A percentile compares a stretch with the other conserved stretches of the same genome.
Evolutionary conservation across 2,113 vertebrate genomes (phyloP).

Genomic region (Malurus elegans): DNA sequence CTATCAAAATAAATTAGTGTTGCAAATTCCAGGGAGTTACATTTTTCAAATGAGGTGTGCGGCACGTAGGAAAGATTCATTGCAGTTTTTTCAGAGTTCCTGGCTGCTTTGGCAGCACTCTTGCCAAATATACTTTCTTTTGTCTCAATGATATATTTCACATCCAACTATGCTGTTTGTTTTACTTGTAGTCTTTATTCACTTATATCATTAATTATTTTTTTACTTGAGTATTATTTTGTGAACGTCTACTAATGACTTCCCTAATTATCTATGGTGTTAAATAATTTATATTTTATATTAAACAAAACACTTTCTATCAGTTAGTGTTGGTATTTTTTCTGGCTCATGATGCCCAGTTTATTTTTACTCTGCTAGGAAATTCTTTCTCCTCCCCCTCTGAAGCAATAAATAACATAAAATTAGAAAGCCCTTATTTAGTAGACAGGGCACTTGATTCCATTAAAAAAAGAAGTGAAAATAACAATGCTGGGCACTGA

Average conservation of each 20-base stretch:
- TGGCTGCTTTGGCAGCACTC: constrained; percentile 11
- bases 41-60: constrained; percentile 15
- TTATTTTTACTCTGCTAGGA: constrained; percentile 68
- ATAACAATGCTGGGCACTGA: constrained; percentile 67
- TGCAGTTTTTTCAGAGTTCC: constrained; percentile 36
- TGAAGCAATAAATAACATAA: constrained; percentile 71
- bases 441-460: constrained; percentile 67
- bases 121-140: constrained; percentile 36
- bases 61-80: background rate
- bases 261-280: background rate
- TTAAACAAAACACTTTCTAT: constrained; percentile 45
- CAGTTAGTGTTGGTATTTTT: constrained; percentile 24
- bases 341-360: constrained; percentile 25
- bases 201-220: constrained; percentile 32
- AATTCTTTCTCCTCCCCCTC: constrained; percentile 68
- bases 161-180: constrained; percentile 25
- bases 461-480: constrained; percentile 83
- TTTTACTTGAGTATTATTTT: constrained; percentile 52
- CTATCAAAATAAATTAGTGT: background rate
- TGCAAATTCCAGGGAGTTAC: background rate
- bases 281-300: constrained; percentile 48
- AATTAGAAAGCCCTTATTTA: constrained; percentile 75
- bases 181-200: constrained; percentile 29
- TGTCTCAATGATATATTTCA: constrained; percentile 26
- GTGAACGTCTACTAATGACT: constrained; percentile 22